Percentiles rank a stretch among this genome's conserved stretches.
Conservation (phyloP, 2,113 vertebrate species). For the Microtus richardsoni region DNA sequence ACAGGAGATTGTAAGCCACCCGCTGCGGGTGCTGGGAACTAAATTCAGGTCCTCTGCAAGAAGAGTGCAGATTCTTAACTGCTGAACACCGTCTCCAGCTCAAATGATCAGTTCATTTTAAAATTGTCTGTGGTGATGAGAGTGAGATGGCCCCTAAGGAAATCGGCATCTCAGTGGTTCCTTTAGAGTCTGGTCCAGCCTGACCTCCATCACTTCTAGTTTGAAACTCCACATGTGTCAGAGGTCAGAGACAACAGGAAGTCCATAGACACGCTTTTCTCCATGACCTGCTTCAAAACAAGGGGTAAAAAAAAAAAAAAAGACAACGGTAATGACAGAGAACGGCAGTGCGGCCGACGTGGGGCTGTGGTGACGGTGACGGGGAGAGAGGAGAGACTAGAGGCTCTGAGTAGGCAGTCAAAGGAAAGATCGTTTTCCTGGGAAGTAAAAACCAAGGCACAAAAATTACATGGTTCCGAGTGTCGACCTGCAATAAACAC, state of each 20-base stretch:
- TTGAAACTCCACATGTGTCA: not conserved
- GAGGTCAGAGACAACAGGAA: not conserved
- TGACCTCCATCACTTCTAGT: not conserved
- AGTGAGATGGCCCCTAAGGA: constrained; percentile 19
- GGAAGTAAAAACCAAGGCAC: not conserved
- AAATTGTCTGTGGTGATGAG: not conserved
- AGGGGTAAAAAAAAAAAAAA: not conserved
- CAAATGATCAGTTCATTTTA: not conserved
- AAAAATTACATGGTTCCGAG: not conserved
- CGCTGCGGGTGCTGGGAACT: not conserved
- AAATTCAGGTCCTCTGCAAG: not conserved
- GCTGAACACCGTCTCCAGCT: not conserved
- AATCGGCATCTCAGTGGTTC: constrained; percentile 14
- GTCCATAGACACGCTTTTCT: not conserved
- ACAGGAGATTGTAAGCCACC: not conserved
- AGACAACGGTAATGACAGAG: not conserved
- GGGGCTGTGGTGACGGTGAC: not conserved
- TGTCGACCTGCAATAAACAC: not conserved
- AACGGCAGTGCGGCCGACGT: not conserved
- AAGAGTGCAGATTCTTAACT: no score
- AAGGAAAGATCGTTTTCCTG: constrained; percentile 36
- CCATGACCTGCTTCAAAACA: not conserved
- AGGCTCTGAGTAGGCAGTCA: constrained; percentile 2
- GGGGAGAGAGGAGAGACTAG: not conserved
- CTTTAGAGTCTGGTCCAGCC: not conserved